Evolutionary conservation across 1,140 invertebrate species (phyloP).

Genomic region (Diabrotica virgifera): DNA sequence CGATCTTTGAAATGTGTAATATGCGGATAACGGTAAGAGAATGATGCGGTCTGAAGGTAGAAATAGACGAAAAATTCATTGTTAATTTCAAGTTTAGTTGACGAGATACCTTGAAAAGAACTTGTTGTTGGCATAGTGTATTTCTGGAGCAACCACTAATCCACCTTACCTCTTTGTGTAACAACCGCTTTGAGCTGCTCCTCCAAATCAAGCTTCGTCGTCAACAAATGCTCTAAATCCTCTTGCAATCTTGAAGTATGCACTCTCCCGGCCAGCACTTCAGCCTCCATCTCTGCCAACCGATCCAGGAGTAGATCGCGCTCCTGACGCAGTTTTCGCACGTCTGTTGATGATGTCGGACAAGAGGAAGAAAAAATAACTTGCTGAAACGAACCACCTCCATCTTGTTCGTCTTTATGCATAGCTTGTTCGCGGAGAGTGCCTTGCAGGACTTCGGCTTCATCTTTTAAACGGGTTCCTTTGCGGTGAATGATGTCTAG

Average conservation of each 20-base stretch:
- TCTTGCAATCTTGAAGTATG: conserved; percentile 62
- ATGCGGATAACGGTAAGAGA: no score
- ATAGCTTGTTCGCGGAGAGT: conserved; percentile 49
- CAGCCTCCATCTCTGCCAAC: conserved; percentile 41
- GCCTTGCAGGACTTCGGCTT: conserved; percentile 62
- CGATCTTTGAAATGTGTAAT: no score
- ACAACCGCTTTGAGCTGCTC: conserved; percentile 59
- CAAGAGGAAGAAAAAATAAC: conserved; percentile 43
- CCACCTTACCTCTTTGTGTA: conserved; percentile 50
- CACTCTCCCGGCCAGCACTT: conserved; percentile 61
- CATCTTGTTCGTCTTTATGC: conserved; percentile 16
- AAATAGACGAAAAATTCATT: no score
- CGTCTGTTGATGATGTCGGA: conserved; percentile 46
- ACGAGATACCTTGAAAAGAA: neutral
- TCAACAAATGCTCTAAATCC: conserved; percentile 57
- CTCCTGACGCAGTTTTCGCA: conserved; percentile 60
- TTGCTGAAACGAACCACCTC: conserved; percentile 51
- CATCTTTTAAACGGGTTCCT: conserved; percentile 70
- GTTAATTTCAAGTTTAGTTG: no score
- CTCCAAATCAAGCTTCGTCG: conserved; percentile 61
- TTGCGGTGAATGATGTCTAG: conserved; percentile 81
- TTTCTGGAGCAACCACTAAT: conserved; percentile 24
- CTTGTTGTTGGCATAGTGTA: neutral
- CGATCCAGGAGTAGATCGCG: conserved; percentile 65
- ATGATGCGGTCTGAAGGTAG: no score